These are phyloP conservation scores for Oceanodroma leucorhoa DNA, from an alignment of 2,797 vertebrate genomes.

Conservation along the genomic window DNA sequence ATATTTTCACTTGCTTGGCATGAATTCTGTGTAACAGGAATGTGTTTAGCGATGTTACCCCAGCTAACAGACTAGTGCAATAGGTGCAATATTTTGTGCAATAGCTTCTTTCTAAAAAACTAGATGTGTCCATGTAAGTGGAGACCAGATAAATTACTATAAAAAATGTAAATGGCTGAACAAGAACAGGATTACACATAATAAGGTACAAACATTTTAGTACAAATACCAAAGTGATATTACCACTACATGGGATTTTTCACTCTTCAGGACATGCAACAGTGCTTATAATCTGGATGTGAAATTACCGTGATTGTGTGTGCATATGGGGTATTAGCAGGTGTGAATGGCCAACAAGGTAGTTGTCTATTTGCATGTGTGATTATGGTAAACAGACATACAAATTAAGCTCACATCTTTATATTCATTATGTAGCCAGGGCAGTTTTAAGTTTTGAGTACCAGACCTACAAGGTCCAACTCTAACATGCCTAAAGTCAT, in stretches of 20 bases:
- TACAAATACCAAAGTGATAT: neutral
- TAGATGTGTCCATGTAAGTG: neutral
- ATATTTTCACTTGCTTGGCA: neutral
- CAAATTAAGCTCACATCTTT: neutral
- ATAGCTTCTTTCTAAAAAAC: neutral
- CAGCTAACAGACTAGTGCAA: neutral
- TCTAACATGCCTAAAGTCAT: neutral
- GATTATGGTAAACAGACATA: neutral
- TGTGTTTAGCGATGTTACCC: neutral
- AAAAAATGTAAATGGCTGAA: neutral
- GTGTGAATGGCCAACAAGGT: slow-evolving; percentile 16
- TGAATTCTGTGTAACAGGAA: neutral
- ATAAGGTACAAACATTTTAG: neutral
- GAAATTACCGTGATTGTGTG: neutral
- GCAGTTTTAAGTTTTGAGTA: neutral
- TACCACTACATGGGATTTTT: neutral
- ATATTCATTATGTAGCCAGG: neutral
- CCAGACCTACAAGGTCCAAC: neutral
- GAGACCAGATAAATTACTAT: neutral
- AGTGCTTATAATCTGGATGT: neutral
- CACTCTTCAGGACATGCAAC: neutral
- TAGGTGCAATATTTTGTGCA: neutral
- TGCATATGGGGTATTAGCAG: neutral
- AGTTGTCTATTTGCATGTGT: neutral
- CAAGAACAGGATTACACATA: neutral